Percentiles rank a stretch among this genome's conserved stretches.
Evolutionary conservation across 2,888 invertebrate genomes (phyloP).

Genomic region (Trachelus stipa): DNA sequence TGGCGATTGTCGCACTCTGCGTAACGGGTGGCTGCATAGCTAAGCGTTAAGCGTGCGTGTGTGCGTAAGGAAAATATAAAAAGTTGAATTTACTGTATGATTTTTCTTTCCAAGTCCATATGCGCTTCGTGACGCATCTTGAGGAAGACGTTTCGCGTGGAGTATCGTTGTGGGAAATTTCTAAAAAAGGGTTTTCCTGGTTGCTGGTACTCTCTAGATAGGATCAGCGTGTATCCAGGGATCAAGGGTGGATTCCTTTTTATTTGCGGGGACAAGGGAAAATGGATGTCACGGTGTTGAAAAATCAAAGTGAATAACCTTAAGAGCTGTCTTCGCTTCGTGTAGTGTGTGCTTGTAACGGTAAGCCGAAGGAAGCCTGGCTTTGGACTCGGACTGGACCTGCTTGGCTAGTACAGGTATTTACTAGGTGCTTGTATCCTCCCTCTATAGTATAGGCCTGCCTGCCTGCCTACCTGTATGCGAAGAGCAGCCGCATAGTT

Average conservation of each 20-base stretch:
- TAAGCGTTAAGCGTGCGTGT: not conserved
- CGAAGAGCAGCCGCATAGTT: constrained; percentile 43
- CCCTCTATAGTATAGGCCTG: constrained; percentile 14
- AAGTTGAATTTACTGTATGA: not conserved
- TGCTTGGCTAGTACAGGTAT: constrained; percentile 55
- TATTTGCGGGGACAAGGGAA: not conserved
- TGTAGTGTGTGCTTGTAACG: constrained; percentile 43
- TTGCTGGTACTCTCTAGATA: not conserved
- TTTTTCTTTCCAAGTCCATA: not conserved
- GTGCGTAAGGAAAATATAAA: too few species aligned
- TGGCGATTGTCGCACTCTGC: constrained; percentile 31
- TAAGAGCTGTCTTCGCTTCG: constrained; percentile 5
- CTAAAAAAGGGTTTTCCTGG: not conserved
- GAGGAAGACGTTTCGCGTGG: not conserved
- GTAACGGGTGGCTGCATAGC: constrained; percentile 16
- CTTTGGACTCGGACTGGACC: constrained; percentile 47
- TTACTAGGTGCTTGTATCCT: constrained; percentile 45
- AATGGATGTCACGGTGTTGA: not conserved
- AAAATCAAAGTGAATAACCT: not conserved
- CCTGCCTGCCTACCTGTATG: constrained; percentile 10
- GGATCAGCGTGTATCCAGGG: not conserved
- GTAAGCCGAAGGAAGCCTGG: constrained; percentile 38
- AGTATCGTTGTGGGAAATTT: not conserved
- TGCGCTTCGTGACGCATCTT: too few species aligned
- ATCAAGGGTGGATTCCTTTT: not conserved